A percentile compares a stretch with the other conserved stretches of the same genome.
Evolutionary conservation across 2,888 invertebrate species (phyloP).

Genomic region (Gastrophysa polygoni): DNA sequence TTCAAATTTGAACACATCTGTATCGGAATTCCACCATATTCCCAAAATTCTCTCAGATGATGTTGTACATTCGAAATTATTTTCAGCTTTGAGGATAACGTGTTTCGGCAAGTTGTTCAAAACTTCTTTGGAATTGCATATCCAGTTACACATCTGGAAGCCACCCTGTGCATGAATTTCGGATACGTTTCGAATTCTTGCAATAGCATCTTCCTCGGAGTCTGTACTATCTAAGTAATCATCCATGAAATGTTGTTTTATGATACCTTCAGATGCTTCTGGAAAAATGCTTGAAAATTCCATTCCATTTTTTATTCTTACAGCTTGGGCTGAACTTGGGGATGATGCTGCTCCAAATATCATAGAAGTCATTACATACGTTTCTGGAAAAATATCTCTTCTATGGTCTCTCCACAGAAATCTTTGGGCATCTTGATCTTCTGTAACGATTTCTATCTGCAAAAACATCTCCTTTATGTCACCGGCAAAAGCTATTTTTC

Average conservation of each 20-base stretch:
- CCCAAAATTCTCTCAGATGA: too few species aligned
- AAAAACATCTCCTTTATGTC: too few species aligned
- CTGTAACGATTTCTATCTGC: too few species aligned
- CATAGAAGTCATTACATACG: background rate
- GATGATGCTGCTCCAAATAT: background rate
- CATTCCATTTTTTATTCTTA: background rate
- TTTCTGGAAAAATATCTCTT: too few species aligned
- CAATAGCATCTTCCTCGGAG: background rate
- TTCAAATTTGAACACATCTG: background rate
- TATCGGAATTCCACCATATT: too few species aligned
- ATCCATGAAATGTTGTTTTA: background rate
- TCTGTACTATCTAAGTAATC: background rate
- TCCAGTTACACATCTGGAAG: background rate
- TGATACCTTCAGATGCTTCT: background rate
- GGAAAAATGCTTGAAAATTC: background rate
- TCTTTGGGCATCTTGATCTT: too few species aligned
- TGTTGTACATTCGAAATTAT: too few species aligned
- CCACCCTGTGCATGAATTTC: background rate
- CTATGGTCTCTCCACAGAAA: too few species aligned
- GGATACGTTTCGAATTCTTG: background rate
- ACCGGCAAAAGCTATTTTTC: too few species aligned
- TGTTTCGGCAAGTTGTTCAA: background rate
- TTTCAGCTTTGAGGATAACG: too few species aligned
- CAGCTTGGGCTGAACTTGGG: background rate
- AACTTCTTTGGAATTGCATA: background rate